phyloP scores from a whole-genome alignment of 1,140 invertebrate genomes.

The Sarcophaga bullata region DNA sequence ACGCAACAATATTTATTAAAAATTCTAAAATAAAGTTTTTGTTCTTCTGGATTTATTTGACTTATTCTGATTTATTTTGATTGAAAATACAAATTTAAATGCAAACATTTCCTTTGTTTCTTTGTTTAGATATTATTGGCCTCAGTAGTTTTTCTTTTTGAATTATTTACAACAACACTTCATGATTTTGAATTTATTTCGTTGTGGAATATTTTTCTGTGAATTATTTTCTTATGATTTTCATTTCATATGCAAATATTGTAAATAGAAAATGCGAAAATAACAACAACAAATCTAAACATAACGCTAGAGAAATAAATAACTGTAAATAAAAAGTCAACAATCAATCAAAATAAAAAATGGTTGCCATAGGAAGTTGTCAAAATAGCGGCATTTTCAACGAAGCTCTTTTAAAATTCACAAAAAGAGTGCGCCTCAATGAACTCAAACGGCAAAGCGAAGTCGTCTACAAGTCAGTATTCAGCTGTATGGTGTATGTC shows the following conservation, averaged over 20 bases:
- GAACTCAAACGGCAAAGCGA: background rate
- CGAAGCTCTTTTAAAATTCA: no score
- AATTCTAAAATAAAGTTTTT: background rate
- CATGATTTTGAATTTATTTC: background rate
- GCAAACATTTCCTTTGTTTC: no score
- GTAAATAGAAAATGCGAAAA: background rate
- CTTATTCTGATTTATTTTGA: background rate
- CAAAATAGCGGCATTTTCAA: conserved; percentile 25
- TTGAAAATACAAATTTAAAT: no score
- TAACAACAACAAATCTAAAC: background rate
- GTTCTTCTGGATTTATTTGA: background rate
- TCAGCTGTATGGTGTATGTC: background rate
- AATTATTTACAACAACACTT: no score
- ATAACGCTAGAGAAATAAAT: conserved; percentile 11
- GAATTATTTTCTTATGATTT: background rate
- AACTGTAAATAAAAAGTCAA: conserved; percentile 38
- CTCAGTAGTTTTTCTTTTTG: no score
- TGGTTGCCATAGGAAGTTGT: conserved; percentile 36
- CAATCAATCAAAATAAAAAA: conserved; percentile 4
- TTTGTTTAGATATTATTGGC: no score
- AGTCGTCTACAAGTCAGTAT: background rate
- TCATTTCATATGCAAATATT: background rate
- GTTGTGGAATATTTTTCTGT: background rate
- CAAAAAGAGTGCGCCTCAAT: no score
- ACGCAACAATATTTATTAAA: background rate